phyloP scores from a whole-genome alignment of 1,140 invertebrate genomes.

The Tetranychus urticae region DNA sequence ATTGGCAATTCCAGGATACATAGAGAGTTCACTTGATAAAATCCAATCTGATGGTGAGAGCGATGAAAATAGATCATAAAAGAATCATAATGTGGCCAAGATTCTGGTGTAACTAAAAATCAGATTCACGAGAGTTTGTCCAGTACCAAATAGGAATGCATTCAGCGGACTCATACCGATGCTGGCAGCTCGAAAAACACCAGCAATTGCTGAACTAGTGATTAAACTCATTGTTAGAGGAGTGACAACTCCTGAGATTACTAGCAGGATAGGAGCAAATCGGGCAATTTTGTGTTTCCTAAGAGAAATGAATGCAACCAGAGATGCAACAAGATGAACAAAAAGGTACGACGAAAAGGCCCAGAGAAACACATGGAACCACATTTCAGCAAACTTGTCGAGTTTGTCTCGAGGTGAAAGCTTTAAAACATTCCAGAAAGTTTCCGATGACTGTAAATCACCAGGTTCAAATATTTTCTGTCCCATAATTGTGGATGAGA shows the following conservation, averaged over 20 bases:
- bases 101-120: conserved; percentile 76
- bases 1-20: too few species aligned
- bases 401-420: not conserved
- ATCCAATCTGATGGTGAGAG: too few species aligned
- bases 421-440: not conserved
- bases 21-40: too few species aligned
- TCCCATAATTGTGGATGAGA: not conserved
- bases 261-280: conserved; percentile 63
- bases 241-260: conserved; percentile 60
- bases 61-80: too few species aligned
- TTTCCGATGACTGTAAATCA: not conserved
- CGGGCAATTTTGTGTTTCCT: conserved; percentile 70
- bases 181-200: conserved; percentile 65
- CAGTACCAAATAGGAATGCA: conserved; percentile 73
- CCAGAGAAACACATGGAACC: conserved; percentile 85
- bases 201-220: conserved; percentile 53
- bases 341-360: conserved; percentile 74
- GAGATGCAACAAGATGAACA: conserved; percentile 65
- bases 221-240: conserved; percentile 63
- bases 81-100: conserved; percentile 54
- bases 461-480: not conserved
- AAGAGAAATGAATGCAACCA: conserved; percentile 64
- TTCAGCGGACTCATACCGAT: conserved; percentile 67
- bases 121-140: conserved; percentile 63
- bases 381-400: conserved; percentile 44